Base-by-base conservation (phyloP, 2,888 invertebrate genomes). In the Noctuana brunneofusca region DNA sequence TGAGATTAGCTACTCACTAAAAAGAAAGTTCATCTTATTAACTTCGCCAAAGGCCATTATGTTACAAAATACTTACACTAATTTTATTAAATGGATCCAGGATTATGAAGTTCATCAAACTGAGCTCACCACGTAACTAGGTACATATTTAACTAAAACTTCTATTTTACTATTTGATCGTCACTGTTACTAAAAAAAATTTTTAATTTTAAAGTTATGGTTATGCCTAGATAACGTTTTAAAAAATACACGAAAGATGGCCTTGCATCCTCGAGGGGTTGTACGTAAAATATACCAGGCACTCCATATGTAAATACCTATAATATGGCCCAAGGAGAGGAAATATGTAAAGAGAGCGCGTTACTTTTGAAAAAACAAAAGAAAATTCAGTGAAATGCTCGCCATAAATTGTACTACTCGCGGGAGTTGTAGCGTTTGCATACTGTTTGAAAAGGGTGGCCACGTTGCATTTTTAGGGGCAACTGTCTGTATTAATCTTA, bases 401-500 rank as follows among this genome's bases (percentile, higher is more conserved):
- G 81, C 87, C 86, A 89, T 90, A 90, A 90, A 89, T 90, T 88
- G 86, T 85, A 73, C 81, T 75, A 78, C 89, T 84, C 88, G 71
- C 78, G 89, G 86, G 88, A 88, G 80, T 79, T 76, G 78, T 79
- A 78, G 69, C 82, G 83, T 86, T 89, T 87, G 89, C 88, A 89
- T 88, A 86, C 79, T 74, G 76, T 71, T 83, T 79, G 76, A 79
- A 79, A 86, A 83, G 83, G 76, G 70, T 68, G 66, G 5, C 71
- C 65, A 66, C 11, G 52, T 5, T 1, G n/a, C n/a, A 49, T 8
- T 27, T 16, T 9, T 49, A 5, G 3, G n/a, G 18, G 43, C 11
- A 11, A 18, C 16, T 18, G 18, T 43, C 3, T 43, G 1, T 6
- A 3, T 2, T 43, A 5, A 3, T 11, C 1, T 18, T 43, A 2